Evolutionary conservation across 2,113 vertebrate genomes (phyloP).

Genomic region (Channa maculata): DNA sequence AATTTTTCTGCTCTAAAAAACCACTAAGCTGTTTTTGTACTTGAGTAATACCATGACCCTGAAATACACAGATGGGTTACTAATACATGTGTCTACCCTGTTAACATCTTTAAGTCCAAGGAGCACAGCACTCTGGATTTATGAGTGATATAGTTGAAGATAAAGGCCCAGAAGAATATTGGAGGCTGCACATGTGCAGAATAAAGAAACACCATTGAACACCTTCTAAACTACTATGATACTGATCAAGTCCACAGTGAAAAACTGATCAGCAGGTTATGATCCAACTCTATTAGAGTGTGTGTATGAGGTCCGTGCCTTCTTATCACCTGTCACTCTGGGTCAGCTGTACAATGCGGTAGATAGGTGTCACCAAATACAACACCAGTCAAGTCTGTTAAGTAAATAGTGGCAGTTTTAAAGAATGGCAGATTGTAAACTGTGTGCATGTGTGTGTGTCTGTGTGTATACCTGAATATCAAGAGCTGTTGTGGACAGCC

Average conservation of each 20-base stretch:
- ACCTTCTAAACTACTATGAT: too few relatives aligned
- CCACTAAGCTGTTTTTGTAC: constrained; percentile 13
- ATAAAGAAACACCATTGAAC: not conserved
- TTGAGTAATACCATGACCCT: constrained; percentile 1
- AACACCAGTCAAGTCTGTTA: not conserved
- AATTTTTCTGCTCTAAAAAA: constrained; percentile 1
- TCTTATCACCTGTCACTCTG: constrained; percentile 17
- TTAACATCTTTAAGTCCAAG: constrained; percentile 24
- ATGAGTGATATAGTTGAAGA: not conserved
- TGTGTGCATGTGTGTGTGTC: constrained; percentile 2
- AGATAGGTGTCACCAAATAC: not conserved
- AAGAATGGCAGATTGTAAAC: not conserved
- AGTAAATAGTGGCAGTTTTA: not conserved
- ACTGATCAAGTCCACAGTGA: not conserved
- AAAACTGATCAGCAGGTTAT: constrained; percentile 23
- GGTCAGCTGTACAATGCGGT: not conserved
- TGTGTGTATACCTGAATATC: constrained; percentile 65
- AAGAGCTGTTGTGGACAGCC: constrained; percentile 56
- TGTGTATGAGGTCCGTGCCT: too few relatives aligned
- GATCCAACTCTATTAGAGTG: constrained; percentile 2
- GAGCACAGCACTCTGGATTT: constrained; percentile 18
- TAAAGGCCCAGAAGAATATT: constrained; percentile 13
- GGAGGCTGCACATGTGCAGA: not conserved
- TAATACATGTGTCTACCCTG: too few relatives aligned
- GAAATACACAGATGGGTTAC: constrained; percentile 1